Evolutionary conservation across 2,113 vertebrate species (phyloP).

Genomic region (Macquaria australasica): DNA sequence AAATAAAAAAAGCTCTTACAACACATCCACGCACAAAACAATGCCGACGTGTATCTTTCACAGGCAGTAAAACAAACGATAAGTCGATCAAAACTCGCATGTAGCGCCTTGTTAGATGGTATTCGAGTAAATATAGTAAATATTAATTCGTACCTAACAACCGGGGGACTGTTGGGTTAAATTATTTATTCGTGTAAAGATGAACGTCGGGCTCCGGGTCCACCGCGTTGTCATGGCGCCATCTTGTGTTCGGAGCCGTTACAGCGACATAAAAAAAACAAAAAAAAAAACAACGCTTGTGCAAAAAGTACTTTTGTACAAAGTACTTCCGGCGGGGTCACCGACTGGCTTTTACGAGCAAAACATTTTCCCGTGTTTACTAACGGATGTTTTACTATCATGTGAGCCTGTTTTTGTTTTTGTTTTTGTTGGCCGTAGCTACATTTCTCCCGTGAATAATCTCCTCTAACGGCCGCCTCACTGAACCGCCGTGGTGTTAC

Average conservation of each 20-base stretch:
- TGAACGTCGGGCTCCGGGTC: too few relatives aligned
- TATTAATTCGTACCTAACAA: not conserved
- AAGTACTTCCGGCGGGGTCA: slow-evolving; percentile 89
- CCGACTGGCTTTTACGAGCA: slow-evolving; percentile 62
- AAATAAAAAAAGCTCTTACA: too few relatives aligned
- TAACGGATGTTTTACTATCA: not conserved
- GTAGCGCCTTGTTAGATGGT: not conserved
- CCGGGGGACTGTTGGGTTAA: not conserved
- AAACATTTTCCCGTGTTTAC: slow-evolving; percentile 36
- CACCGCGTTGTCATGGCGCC: not conserved
- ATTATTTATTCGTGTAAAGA: too few relatives aligned
- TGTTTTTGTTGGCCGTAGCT: not conserved
- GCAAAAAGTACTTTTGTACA: slow-evolving; percentile 78
- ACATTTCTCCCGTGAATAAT: slow-evolving; percentile 14
- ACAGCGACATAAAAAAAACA: not conserved
- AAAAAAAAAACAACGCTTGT: slow-evolving; percentile 38
- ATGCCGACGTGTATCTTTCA: not conserved
- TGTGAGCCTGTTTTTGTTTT: not conserved
- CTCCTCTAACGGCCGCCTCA: not conserved
- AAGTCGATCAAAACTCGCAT: not conserved
- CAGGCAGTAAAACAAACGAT: not conserved
- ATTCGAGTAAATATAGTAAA: not conserved
- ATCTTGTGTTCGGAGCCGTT: slow-evolving; percentile 33
- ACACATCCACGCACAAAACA: too few relatives aligned
- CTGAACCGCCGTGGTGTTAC: not conserved